A percentile compares a stretch with the other conserved stretches of the same genome.
Evolutionary conservation across 2,113 vertebrate genomes (phyloP).

Genomic region (Trichechus manatus): DNA sequence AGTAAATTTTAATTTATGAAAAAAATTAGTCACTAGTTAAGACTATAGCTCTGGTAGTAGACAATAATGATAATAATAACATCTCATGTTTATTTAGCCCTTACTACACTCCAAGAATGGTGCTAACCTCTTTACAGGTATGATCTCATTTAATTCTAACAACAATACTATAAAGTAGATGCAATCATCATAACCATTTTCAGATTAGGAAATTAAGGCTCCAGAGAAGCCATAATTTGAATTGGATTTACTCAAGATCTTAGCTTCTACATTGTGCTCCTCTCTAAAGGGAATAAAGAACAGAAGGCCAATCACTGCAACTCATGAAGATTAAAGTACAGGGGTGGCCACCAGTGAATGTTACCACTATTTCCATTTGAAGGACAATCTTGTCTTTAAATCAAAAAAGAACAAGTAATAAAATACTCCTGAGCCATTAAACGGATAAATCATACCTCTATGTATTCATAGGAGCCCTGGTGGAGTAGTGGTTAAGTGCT

Average conservation of each 20-base stretch:
- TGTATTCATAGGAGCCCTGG: neutral
- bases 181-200: neutral
- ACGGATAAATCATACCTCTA: neutral
- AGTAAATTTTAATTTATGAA: constrained; percentile 15
- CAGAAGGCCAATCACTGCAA: neutral
- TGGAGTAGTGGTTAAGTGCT: too few relatives aligned
- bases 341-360: neutral
- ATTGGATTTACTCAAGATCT: neutral
- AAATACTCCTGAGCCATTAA: neutral
- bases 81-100: neutral
- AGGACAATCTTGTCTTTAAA: constrained; percentile 3
- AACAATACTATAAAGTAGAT: constrained; percentile 22
- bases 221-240: neutral
- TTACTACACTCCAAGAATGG: neutral
- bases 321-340: neutral
- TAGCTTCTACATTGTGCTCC: neutral
- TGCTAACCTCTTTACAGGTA: neutral
- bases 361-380: neutral
- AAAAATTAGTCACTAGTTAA: neutral
- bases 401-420: neutral
- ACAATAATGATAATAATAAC: neutral
- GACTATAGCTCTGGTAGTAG: neutral
- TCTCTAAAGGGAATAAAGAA: neutral
- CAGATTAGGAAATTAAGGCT: constrained; percentile 4
- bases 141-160: neutral